Conservation (phyloP, 1,140 invertebrate genomes). For the Plutomurus gul region DNA sequence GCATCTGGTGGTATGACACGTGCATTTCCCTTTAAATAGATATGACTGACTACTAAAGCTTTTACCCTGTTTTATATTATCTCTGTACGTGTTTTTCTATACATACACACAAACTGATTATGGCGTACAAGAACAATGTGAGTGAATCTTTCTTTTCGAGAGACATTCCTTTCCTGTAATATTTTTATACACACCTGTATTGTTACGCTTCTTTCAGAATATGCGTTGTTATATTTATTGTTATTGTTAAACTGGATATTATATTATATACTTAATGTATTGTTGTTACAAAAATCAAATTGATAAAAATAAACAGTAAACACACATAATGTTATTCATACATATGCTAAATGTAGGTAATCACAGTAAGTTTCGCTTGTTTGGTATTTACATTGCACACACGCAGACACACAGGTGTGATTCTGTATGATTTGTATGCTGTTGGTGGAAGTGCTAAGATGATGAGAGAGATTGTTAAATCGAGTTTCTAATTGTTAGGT, state of each 20-base stretch:
- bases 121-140: not conserved
- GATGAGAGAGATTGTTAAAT: too few relatives aligned
- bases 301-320: conserved; percentile 22
- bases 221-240: conserved; percentile 26
- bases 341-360: not conserved
- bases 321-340: not conserved
- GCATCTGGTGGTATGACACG: too few relatives aligned
- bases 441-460: too few relatives aligned
- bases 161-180: not conserved
- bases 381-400: too few relatives aligned
- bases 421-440: too few relatives aligned
- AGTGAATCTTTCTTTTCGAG: not conserved
- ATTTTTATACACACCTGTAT: conserved; percentile 10
- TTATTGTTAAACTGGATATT: conserved; percentile 22
- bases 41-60: conserved; percentile 1
- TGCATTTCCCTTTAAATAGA: not conserved
- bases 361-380: not conserved
- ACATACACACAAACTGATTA: not conserved
- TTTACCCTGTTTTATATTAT: conserved; percentile 25
- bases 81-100: too few relatives aligned
- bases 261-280: not conserved
- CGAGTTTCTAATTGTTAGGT: too few relatives aligned
- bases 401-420: too few relatives aligned
- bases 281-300: conserved; percentile 17
- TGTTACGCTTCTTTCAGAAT: conserved; percentile 12